Percentiles rank a stretch among this genome's conserved stretches.
These are phyloP conservation scores for Pitta sordida DNA, from an alignment of 2,113 vertebrate species.

Conservation along the genomic window DNA sequence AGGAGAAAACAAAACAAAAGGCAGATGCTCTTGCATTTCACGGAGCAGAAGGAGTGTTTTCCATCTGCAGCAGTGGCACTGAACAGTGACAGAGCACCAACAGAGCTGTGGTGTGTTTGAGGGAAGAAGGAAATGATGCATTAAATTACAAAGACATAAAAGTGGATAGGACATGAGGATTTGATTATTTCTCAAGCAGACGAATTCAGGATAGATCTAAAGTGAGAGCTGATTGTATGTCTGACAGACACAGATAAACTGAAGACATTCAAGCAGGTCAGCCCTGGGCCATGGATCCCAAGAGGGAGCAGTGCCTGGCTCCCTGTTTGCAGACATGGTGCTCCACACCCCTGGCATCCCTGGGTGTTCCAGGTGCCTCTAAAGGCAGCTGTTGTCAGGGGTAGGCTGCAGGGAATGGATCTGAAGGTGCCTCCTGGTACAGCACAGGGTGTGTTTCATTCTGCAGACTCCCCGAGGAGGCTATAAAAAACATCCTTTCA, in stretches of 20 bases:
- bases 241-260: not conserved
- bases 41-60: not conserved
- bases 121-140: not conserved
- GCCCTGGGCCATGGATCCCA: not conserved
- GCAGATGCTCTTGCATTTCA: not conserved
- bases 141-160: not conserved
- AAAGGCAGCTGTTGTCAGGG: not conserved
- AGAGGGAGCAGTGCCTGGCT: not conserved
- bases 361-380: not conserved
- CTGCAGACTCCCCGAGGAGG: slow-evolving; percentile 15
- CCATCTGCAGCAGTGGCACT: not conserved
- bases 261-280: slow-evolving; percentile 4
- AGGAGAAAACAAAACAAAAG: not conserved
- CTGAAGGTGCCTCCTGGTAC: slow-evolving; percentile 23
- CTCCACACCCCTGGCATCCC: not conserved
- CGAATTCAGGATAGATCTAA: not conserved
- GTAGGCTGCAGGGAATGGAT: not conserved
- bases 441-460: not conserved
- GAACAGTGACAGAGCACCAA: not conserved
- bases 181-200: not conserved
- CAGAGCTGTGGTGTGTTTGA: not conserved
- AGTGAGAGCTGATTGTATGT: not conserved
- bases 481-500: slow-evolving; percentile 39
- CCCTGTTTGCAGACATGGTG: not conserved
- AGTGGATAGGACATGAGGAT: not conserved